A percentile compares a stretch with the other conserved stretches of the same genome.
Conservation (phyloP, 2,797 vertebrate genomes). For the Stomatorhinus walkeri region DNA sequence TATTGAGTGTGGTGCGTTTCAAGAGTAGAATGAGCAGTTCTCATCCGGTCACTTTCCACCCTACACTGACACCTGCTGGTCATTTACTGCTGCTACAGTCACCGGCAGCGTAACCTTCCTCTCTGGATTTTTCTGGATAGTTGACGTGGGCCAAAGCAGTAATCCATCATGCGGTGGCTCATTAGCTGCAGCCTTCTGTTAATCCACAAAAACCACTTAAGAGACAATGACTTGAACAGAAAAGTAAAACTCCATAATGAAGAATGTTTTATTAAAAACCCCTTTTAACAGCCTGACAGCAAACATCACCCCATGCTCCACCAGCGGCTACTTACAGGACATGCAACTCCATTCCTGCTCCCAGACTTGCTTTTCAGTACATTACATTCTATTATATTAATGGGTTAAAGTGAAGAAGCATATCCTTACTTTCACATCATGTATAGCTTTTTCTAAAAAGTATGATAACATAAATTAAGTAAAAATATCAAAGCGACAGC, state of each 20-base stretch:
- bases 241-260: neutral
- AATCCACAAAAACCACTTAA: neutral
- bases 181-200: neutral
- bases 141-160: neutral
- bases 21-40: neutral
- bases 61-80: conserved; percentile 12
- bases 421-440: neutral
- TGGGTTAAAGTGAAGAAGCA: neutral
- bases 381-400: neutral
- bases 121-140: neutral
- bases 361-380: neutral
- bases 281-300: conserved; percentile 6
- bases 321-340: neutral
- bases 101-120: neutral
- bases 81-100: neutral
- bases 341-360: neutral
- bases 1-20: neutral
- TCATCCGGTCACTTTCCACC: neutral
- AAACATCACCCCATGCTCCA: neutral
- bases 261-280: conserved; percentile 10
- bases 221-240: neutral
- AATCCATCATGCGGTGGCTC: neutral
- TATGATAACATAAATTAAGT: conserved; percentile 4
- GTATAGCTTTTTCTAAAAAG: neutral
- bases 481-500: neutral